A percentile compares a stretch with the other conserved stretches of the same genome.
phyloP scores from a whole-genome alignment of 2,888 invertebrate species.

The Mesorhabditis spiculigera region DNA sequence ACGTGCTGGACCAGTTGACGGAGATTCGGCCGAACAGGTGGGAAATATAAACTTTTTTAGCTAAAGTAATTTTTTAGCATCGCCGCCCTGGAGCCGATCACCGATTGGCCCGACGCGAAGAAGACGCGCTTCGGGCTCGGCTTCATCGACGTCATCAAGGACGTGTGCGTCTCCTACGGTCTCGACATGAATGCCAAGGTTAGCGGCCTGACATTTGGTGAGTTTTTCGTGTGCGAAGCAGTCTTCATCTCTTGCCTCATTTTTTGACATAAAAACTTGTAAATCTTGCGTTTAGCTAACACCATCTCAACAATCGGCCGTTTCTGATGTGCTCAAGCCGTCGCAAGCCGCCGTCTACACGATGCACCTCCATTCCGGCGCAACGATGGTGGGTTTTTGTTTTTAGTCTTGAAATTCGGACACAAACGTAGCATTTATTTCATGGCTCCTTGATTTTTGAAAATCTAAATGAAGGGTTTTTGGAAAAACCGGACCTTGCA shows the following conservation, averaged over 20 bases:
- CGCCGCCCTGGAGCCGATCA: background rate
- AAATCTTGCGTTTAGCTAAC: background rate
- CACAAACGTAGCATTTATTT: background rate
- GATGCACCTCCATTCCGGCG: background rate
- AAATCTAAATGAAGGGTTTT: background rate
- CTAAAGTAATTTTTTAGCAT: constrained; percentile 4
- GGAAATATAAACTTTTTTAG: background rate
- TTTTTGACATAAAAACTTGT: no score
- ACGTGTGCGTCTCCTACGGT: background rate
- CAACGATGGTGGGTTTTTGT: background rate
- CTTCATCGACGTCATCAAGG: constrained; percentile 8
- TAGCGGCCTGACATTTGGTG: no score
- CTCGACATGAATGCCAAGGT: background rate
- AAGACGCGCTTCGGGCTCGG: constrained; percentile 1
- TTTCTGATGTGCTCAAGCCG: background rate
- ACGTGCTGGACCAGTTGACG: constrained; percentile 66
- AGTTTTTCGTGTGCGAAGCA: no score
- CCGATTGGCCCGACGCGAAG: constrained; percentile 14
- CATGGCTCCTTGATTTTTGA: background rate
- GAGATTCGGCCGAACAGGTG: constrained; percentile 43
- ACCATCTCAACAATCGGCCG: background rate
- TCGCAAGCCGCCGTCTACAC: background rate
- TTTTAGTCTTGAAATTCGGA: background rate
- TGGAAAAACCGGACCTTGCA: no score
- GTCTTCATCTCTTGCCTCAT: no score